A percentile compares a stretch with the other conserved stretches of the same genome.
These are phyloP conservation scores for Polydrusus pterygomalis DNA, from an alignment of 2,888 invertebrate species.

Conservation along the genomic window DNA sequence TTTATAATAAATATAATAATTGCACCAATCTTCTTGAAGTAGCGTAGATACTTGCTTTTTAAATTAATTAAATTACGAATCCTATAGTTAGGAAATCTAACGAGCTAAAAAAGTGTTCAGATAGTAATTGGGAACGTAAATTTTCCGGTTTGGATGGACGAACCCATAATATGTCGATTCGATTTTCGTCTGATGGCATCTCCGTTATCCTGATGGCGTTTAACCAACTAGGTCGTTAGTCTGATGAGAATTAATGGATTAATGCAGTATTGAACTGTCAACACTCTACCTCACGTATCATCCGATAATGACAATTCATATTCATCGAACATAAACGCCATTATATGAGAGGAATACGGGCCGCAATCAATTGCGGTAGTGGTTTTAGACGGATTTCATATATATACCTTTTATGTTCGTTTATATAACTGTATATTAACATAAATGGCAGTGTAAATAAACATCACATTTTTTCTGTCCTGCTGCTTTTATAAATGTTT, in stretches of 20 bases:
- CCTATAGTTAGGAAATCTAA: no score
- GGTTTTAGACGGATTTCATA: background rate
- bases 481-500: no score
- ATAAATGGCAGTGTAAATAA: no score
- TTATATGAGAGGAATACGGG: constrained; percentile 16
- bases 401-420: background rate
- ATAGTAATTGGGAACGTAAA: no score
- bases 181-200: constrained; percentile 64
- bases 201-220: constrained; percentile 58
- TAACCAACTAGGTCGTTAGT: constrained; percentile 68
- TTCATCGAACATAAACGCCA: constrained; percentile 60
- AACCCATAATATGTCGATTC: constrained; percentile 56
- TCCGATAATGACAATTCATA: constrained; percentile 58
- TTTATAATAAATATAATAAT: no score
- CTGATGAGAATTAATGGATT: constrained; percentile 72
- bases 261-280: constrained; percentile 72
- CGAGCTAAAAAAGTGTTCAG: no score
- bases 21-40: no score
- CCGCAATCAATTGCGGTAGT: background rate
- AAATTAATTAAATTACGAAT: no score
- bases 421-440: background rate
- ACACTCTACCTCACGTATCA: constrained; percentile 66
- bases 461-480: no score
- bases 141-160: no score
- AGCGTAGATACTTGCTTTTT: no score